A percentile compares a stretch with the other conserved stretches of the same genome.
Evolutionary conservation across 1,140 invertebrate species (phyloP).

Genomic region (Zaprionus ornatus): DNA sequence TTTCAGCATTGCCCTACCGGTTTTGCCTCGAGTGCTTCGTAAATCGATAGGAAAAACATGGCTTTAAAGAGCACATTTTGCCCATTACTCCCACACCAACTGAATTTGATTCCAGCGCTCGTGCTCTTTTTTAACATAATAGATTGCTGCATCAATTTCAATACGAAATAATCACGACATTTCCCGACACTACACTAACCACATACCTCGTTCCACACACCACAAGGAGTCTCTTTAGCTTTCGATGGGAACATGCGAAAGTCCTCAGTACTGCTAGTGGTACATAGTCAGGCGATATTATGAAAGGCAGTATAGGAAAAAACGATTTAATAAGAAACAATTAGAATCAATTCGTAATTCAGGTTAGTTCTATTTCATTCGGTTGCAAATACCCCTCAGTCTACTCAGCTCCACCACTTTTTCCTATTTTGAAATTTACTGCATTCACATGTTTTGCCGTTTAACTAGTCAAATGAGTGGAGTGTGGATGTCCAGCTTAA

Average conservation of each 20-base stretch:
- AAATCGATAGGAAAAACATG: conserved; percentile 68
- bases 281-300: too few relatives aligned
- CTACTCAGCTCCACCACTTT: too few relatives aligned
- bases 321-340: neutral
- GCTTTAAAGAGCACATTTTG: conserved; percentile 64
- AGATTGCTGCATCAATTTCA: conserved; percentile 78
- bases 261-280: neutral
- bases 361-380: neutral
- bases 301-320: neutral
- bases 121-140: conserved; percentile 53
- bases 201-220: conserved; percentile 9
- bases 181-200: conserved; percentile 25
- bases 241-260: neutral
- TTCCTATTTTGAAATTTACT: neutral
- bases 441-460: neutral
- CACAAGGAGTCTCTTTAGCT: too few relatives aligned
- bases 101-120: conserved; percentile 49
- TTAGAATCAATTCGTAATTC: neutral
- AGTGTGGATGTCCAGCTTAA: neutral
- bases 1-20: conserved; percentile 62
- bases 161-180: conserved; percentile 77
- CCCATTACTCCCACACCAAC: conserved; percentile 50
- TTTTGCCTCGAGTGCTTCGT: conserved; percentile 17
- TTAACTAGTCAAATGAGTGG: neutral
- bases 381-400: neutral